Conservation (phyloP, 2,888 invertebrate genomes). For the Octodonta nipae region DNA sequence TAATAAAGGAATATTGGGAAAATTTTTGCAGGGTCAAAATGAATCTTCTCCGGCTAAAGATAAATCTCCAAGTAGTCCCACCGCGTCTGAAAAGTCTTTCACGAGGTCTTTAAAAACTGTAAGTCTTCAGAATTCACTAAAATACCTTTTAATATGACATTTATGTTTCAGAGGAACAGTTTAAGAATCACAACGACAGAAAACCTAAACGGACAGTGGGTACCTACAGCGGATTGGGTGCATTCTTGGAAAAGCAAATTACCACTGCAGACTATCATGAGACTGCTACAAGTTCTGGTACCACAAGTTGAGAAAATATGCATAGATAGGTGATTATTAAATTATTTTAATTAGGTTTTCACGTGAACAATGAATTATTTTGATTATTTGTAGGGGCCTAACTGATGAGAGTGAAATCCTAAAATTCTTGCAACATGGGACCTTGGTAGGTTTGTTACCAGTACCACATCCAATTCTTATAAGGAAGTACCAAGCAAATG, state of each 20-base stretch:
- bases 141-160: neutral
- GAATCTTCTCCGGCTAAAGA: too few species aligned
- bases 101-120: slow-evolving; percentile 30
- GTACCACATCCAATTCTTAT: slow-evolving; percentile 99
- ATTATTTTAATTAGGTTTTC: neutral
- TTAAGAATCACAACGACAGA: slow-evolving; percentile 42
- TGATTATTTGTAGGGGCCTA: slow-evolving; percentile 60
- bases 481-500: slow-evolving; percentile 96
- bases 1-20: too few species aligned
- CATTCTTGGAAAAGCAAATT: slow-evolving; percentile 91
- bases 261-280: slow-evolving; percentile 97
- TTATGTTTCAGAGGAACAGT: slow-evolving; percentile 43
- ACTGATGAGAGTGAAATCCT: slow-evolving; percentile 99
- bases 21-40: too few species aligned
- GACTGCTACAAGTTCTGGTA: slow-evolving; percentile 91
- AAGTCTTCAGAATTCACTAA: slow-evolving; percentile 9
- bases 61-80: slow-evolving; percentile 7
- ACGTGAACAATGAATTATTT: neutral
- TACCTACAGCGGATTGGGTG: slow-evolving; percentile 93
- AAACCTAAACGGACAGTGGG: slow-evolving; percentile 47
- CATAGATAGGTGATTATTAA: slow-evolving; percentile 71
- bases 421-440: slow-evolving; percentile 96
- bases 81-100: slow-evolving; percentile 13
- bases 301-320: slow-evolving; percentile 99
- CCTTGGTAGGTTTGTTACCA: slow-evolving; percentile 89